Conservation (phyloP, 2,888 invertebrate genomes). For the Deilephila porcellus region DNA sequence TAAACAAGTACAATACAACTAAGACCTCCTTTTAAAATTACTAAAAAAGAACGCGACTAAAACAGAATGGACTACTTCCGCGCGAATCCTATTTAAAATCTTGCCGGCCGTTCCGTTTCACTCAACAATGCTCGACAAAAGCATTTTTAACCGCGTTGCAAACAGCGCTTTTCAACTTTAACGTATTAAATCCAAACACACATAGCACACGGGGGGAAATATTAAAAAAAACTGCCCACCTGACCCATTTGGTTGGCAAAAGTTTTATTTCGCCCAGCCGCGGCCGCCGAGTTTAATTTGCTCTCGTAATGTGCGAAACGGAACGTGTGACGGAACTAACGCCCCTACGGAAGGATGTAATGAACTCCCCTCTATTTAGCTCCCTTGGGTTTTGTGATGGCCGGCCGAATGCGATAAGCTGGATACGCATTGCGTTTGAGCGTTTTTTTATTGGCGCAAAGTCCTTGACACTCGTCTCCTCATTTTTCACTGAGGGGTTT, state of each 20-base stretch:
- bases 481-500: no score
- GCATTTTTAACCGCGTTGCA: conserved; percentile 35
- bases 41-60: background rate
- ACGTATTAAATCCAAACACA: conserved; percentile 35
- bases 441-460: background rate
- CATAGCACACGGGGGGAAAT: conserved; percentile 56
- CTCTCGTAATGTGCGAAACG: conserved; percentile 36
- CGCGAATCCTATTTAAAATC: conserved; percentile 29
- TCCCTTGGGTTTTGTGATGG: conserved; percentile 45
- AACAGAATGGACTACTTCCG: background rate
- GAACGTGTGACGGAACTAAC: conserved; percentile 41
- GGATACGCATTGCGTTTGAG: conserved; percentile 36
- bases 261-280: conserved; percentile 41
- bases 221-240: conserved; percentile 59
- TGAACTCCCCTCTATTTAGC: conserved; percentile 52
- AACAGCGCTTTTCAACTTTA: conserved; percentile 47
- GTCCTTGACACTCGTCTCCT: background rate
- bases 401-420: conserved; percentile 49
- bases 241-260: conserved; percentile 53
- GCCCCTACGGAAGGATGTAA: conserved; percentile 66
- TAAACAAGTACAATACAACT: background rate
- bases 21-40: background rate
- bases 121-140: conserved; percentile 39
- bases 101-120: conserved; percentile 34
- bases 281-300: conserved; percentile 39